Percentiles rank a stretch among this genome's conserved stretches.
Evolutionary conservation across 2,888 invertebrate genomes (phyloP).

Genomic region (Xestia sexstrigata): DNA sequence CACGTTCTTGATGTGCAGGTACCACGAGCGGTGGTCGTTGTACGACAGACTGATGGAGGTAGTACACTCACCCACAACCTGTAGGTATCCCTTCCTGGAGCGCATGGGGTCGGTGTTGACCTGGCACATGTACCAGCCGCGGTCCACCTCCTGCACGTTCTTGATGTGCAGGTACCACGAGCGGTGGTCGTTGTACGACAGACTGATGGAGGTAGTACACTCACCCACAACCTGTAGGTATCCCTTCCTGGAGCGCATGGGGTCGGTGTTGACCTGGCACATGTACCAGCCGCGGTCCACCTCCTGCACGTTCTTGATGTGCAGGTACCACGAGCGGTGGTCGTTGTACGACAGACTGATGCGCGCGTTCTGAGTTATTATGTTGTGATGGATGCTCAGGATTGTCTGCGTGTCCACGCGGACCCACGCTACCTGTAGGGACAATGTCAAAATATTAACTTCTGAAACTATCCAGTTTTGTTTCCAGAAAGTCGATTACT

Average conservation of each 20-base stretch:
- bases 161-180: conserved; percentile 98
- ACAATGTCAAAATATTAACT: conserved; percentile 2
- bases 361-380: conserved; percentile 97
- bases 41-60: conserved; percentile 1
- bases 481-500: background rate
- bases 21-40: conserved; percentile 98
- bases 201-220: conserved; percentile 90
- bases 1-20: conserved; percentile 96
- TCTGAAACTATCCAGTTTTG: background rate
- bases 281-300: conserved; percentile 97
- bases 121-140: conserved; percentile 98
- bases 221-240: conserved; percentile 97
- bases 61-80: conserved; percentile 95
- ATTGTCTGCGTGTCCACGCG: conserved; percentile 98
- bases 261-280: conserved; percentile 98
- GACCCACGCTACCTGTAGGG: conserved; percentile 96
- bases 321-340: conserved; percentile 97
- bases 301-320: conserved; percentile 96
- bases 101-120: conserved; percentile 98
- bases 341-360: conserved; percentile 97
- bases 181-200: conserved; percentile 97
- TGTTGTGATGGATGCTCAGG: conserved; percentile 97
- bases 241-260: conserved; percentile 97
- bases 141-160: conserved; percentile 96
- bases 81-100: conserved; percentile 96